A percentile compares a stretch with the other conserved stretches of the same genome.
phyloP scores from a whole-genome alignment of 2,888 invertebrate species.

The Dynastes tityus region DNA sequence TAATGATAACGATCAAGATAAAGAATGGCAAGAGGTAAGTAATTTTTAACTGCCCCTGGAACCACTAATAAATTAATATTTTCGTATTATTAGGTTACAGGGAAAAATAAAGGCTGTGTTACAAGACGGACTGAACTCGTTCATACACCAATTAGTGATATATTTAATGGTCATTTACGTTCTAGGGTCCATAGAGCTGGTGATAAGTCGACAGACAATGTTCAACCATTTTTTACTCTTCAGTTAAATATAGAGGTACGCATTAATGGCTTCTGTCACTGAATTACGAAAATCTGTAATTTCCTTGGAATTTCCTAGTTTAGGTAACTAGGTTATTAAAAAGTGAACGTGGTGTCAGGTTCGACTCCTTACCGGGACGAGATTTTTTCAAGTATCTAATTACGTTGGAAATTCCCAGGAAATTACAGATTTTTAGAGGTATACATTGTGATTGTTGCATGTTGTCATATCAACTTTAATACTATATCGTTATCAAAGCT shows the following conservation, averaged over 20 bases:
- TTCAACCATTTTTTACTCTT: constrained; percentile 96
- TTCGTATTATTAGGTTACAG: constrained; percentile 78
- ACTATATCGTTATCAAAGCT: no score
- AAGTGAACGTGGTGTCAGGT: no score
- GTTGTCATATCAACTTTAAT: no score
- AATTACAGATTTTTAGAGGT: constrained; percentile 78
- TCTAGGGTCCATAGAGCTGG: constrained; percentile 85
- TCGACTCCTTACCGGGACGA: no score
- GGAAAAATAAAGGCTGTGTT: constrained; percentile 89
- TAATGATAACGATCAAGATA: constrained; percentile 72
- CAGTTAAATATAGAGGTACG: constrained; percentile 94
- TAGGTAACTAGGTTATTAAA: no score
- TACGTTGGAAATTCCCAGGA: no score
- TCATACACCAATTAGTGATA: constrained; percentile 91
- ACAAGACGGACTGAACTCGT: constrained; percentile 88
- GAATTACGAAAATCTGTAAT: no score
- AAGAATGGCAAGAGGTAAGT: constrained; percentile 78
- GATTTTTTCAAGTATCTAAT: no score
- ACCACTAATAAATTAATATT: background rate
- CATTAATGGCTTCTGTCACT: no score
- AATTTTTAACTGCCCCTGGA: background rate
- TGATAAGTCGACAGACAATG: constrained; percentile 88
- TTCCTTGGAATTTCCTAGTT: no score
- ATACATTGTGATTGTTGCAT: constrained; percentile 37
- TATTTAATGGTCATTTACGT: constrained; percentile 93